Percentiles rank a stretch among this genome's conserved stretches.
phyloP scores from a whole-genome alignment of 2,888 invertebrate species.

The Teleiodes luculella region DNA sequence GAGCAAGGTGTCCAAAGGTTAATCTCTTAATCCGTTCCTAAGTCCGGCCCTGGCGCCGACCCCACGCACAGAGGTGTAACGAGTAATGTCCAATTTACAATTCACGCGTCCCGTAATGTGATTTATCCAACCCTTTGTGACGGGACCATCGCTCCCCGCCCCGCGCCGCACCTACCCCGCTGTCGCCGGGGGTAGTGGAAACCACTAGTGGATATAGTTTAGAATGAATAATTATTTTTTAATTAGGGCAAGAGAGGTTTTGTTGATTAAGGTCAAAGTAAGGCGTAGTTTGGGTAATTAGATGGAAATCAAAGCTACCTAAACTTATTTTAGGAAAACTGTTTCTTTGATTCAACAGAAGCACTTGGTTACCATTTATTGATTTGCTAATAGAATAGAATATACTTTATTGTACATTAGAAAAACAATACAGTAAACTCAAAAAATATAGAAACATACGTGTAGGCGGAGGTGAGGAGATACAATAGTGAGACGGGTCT shows the following conservation, averaged over 20 bases:
- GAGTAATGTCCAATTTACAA: slow-evolving; percentile 77
- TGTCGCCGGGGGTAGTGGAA: background rate
- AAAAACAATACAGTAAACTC: too few species aligned
- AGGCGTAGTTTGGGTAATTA: slow-evolving; percentile 21
- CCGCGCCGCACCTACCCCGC: background rate
- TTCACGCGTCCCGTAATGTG: slow-evolving; percentile 73
- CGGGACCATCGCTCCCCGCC: slow-evolving; percentile 23
- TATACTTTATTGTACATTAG: too few species aligned
- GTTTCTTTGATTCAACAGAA: too few species aligned
- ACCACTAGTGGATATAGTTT: background rate
- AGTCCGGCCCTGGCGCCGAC: slow-evolving; percentile 3
- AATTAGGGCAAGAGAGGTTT: background rate
- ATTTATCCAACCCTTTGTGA: slow-evolving; percentile 75
- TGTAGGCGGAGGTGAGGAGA: too few species aligned
- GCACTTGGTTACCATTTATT: too few species aligned
- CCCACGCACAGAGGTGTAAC: slow-evolving; percentile 32
- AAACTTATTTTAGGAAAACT: too few species aligned
- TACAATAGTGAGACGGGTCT: too few species aligned
- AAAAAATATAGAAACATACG: too few species aligned
- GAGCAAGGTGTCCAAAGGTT: slow-evolving; percentile 1
- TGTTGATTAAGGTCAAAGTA: background rate
- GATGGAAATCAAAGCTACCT: too few species aligned
- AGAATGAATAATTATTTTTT: background rate
- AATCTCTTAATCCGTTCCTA: slow-evolving; percentile 3
- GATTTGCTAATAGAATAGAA: too few species aligned